Percentiles rank a stretch among this genome's conserved stretches.
Evolutionary conservation across 1,140 invertebrate species (phyloP).

Genomic region (Halictus rubicundus): DNA sequence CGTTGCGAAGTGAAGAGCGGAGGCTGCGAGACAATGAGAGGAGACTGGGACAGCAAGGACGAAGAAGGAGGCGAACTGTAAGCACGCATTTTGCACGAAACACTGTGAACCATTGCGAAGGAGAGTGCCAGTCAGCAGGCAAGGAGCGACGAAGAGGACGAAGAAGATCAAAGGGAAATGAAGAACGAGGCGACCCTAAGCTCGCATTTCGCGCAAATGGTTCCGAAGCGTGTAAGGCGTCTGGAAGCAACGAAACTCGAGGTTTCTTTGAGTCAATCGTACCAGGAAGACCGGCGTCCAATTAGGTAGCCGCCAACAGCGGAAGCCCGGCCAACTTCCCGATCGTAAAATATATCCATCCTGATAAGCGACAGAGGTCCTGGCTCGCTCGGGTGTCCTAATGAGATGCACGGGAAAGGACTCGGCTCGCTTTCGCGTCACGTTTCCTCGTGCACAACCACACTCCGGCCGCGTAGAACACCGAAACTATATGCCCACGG

Average conservation of each 20-base stretch:
- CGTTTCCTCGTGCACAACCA: slow-evolving; percentile 60
- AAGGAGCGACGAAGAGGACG: too few relatives aligned
- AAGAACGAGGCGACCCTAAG: neutral
- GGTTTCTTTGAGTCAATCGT: slow-evolving; percentile 37
- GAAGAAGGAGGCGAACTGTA: too few relatives aligned
- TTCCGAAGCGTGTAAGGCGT: neutral
- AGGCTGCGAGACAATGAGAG: too few relatives aligned
- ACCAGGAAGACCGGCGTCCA: slow-evolving; percentile 62
- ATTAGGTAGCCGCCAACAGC: slow-evolving; percentile 59
- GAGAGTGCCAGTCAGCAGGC: too few relatives aligned
- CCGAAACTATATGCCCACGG: slow-evolving; percentile 20
- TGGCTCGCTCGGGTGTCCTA: slow-evolving; percentile 46
- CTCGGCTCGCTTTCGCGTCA: slow-evolving; percentile 63
- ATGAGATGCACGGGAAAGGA: slow-evolving; percentile 65
- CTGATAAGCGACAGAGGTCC: slow-evolving; percentile 61
- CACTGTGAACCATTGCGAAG: too few relatives aligned
- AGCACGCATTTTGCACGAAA: too few relatives aligned
- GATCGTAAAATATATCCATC: slow-evolving; percentile 65
- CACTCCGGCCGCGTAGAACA: slow-evolving; percentile 33
- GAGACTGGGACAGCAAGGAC: too few relatives aligned
- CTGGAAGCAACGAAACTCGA: neutral
- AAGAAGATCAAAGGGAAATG: too few relatives aligned
- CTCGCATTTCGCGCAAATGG: too few relatives aligned
- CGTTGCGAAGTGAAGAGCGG: too few relatives aligned
- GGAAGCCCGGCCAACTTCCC: slow-evolving; percentile 61